Evolutionary conservation across 2,888 invertebrate species (phyloP).

Genomic region (Omphaloscelis lunosa): DNA sequence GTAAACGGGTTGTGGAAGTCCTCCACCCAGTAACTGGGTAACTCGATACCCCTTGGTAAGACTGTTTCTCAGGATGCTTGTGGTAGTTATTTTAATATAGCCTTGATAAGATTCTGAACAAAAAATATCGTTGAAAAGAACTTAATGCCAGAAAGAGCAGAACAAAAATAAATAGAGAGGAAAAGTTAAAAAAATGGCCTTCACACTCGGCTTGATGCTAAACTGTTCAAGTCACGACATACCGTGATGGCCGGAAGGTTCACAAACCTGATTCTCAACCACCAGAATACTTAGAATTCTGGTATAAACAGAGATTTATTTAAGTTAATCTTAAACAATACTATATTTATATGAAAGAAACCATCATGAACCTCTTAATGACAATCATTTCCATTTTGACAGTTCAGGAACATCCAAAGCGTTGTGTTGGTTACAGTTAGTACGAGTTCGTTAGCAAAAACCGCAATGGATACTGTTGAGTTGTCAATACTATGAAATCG

Average conservation of each 20-base stretch:
- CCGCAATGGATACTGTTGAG: not conserved
- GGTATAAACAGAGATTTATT: not conserved
- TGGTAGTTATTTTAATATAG: not conserved
- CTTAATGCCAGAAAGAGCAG: not conserved
- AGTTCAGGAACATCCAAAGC: not conserved
- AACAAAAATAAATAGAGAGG: not conserved
- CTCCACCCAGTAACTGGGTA: not conserved
- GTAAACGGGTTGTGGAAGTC: not conserved
- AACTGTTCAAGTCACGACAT: conserved; percentile 27
- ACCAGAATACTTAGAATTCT: conserved; percentile 4
- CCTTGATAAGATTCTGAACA: not conserved
- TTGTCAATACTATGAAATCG: not conserved
- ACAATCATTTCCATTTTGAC: not conserved
- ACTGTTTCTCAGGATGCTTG: not conserved
- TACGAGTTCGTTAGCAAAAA: not conserved
- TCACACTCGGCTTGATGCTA: conserved; percentile 3
- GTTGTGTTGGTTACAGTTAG: not conserved
- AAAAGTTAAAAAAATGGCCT: conserved; percentile 10
- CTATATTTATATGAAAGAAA: not conserved
- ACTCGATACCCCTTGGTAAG: not conserved
- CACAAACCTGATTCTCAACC: conserved; percentile 7
- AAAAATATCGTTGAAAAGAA: not conserved
- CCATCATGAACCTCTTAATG: not conserved
- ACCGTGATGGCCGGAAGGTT: conserved; percentile 10
- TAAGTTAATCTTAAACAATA: not conserved